Base-by-base conservation (phyloP, 2,797 vertebrate genomes). In the Protosalanx chinensis region DNA sequence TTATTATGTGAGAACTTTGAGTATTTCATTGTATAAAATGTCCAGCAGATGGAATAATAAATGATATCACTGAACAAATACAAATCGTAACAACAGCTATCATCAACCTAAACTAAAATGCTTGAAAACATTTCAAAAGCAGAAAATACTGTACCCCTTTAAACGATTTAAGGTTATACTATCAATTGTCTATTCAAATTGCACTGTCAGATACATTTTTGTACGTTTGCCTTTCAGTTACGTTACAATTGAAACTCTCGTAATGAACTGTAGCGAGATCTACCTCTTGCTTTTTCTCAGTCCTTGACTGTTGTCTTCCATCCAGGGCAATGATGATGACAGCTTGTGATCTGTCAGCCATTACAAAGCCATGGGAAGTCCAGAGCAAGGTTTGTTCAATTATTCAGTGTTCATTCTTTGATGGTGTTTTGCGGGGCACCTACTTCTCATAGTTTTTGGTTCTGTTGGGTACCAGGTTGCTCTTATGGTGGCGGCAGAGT, bases 301-400 rank as follows among this genome's bases (percentile, higher is more conserved):
- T 56, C 51, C 46, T 16, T 56, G 51, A n/a, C 15, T 56, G 51
- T 56, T 56, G 51, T 60, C 23, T 65, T 33, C 29, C 12, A 30
- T 59, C 60, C 86, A 99, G 97, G 97, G 97, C 97, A 76, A 99
- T 99, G 98, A 99, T 99, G 97, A 99, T 99, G 98, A 99, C 97
- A 30, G 96, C 95, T 1, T 98, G 97, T 79, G 98, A 99, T 85
- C 84, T 99, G 86, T 99, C 97, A 76, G 97, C 98, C 82, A 98
- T 99, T 88, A 96, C 95, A 77, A 99, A 99, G 81, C 97, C 97
- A 68, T 99, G 98, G 97, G 96, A 98, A 79, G 96, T 99, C 4
- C 98, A 99, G 89, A 98, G 97, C 90, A 94, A 99, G 93, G 98
- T 94, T 82, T 67, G 94, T 80, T 68, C 33, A 64, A 49, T 49